Evolutionary conservation across 2,797 vertebrate species (phyloP).

Genomic region (Naso thynnoides): DNA sequence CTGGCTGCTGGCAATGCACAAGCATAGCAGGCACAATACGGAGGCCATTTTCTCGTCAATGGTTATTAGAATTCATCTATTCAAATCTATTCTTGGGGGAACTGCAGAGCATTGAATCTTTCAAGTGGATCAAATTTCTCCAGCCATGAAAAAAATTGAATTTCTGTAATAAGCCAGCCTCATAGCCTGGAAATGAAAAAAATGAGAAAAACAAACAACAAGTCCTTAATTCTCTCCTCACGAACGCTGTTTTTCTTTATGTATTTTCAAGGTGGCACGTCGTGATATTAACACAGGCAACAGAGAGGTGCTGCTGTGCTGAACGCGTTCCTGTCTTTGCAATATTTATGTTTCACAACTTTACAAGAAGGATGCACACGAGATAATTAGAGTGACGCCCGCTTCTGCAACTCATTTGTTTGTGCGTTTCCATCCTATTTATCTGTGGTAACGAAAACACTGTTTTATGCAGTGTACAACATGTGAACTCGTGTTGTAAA

Average conservation of each 20-base stretch:
- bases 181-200: slow-evolving; percentile 41
- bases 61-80: slow-evolving; percentile 81
- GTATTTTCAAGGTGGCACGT: slow-evolving; percentile 24
- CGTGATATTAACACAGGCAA: slow-evolving; percentile 7
- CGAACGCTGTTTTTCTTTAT: slow-evolving; percentile 13
- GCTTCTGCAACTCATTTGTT: slow-evolving; percentile 1
- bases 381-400: slow-evolving; percentile 5
- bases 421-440: slow-evolving; percentile 11
- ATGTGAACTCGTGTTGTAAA: not conserved
- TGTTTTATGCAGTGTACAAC: slow-evolving; percentile 1
- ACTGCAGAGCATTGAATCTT: slow-evolving; percentile 67
- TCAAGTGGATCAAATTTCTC: slow-evolving; percentile 78
- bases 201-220: slow-evolving; percentile 62
- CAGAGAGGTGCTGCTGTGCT: not conserved
- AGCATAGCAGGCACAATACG: slow-evolving; percentile 58
- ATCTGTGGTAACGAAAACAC: slow-evolving; percentile 11
- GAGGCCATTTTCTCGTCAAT: slow-evolving; percentile 69
- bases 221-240: slow-evolving; percentile 33
- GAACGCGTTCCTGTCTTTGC: not conserved
- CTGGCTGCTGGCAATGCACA: slow-evolving; percentile 55
- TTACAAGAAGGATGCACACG: not conserved
- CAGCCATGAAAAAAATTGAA: slow-evolving; percentile 56
- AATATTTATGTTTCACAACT: slow-evolving; percentile 10
- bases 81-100: slow-evolving; percentile 76
- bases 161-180: slow-evolving; percentile 51